A percentile compares a stretch with the other conserved stretches of the same genome.
phyloP scores from a whole-genome alignment of 2,113 vertebrate species.

The Sula dactylatra region DNA sequence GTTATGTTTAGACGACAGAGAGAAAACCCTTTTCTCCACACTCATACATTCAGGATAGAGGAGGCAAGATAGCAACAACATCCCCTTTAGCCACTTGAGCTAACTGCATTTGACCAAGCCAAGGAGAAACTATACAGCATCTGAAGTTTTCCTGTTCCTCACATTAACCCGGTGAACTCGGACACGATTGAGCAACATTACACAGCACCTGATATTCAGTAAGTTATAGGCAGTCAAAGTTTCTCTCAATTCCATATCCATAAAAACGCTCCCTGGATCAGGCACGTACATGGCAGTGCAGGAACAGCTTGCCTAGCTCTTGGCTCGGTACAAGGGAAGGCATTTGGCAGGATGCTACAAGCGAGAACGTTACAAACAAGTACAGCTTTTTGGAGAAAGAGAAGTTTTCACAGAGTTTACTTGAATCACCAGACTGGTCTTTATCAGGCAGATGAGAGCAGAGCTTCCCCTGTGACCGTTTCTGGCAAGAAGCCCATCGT shows the following conservation, averaged over 20 bases:
- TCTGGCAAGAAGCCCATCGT: not conserved
- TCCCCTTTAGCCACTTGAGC: not conserved
- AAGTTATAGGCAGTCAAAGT: not conserved
- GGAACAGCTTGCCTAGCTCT: not conserved
- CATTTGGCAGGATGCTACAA: not conserved
- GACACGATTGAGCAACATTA: accelerated
- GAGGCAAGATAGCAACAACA: not conserved
- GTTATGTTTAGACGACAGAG: not conserved
- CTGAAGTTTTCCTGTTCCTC: not conserved
- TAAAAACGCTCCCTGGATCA: accelerated
- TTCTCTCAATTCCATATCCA: not conserved
- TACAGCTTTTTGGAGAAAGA: not conserved
- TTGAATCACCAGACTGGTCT: not conserved
- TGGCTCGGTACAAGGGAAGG: accelerated
- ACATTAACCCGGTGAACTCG: not conserved
- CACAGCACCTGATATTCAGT: not conserved
- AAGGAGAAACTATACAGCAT: not conserved
- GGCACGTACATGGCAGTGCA: accelerated
- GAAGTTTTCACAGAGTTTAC: not conserved
- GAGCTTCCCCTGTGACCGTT: not conserved
- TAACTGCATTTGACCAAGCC: accelerated
- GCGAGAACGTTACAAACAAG: not conserved
- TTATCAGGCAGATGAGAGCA: not conserved
- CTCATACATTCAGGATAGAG: not conserved
- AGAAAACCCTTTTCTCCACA: not conserved